phyloP scores from a whole-genome alignment of 2,797 vertebrate genomes.

The Oreonectes daqikongensis region DNA sequence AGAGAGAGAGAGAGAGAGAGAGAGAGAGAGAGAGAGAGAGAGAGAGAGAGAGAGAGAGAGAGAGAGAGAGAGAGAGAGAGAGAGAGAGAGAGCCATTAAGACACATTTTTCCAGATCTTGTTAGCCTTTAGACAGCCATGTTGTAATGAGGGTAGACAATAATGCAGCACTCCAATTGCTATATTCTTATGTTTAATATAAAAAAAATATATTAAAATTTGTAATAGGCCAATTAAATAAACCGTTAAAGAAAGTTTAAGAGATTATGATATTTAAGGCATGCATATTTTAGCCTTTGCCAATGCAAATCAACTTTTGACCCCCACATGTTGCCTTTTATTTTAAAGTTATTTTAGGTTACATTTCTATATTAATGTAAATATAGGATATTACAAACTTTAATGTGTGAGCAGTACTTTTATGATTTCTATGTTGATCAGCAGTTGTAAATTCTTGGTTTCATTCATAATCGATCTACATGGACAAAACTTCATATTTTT shows the following conservation, averaged over 20 bases:
- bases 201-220: too few species aligned
- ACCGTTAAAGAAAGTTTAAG: too few species aligned
- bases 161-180: neutral
- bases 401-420: neutral
- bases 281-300: neutral
- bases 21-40: too few species aligned
- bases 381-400: neutral
- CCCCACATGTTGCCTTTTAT: constrained; percentile 41
- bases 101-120: too few species aligned
- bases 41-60: too few species aligned
- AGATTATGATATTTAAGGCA: too few species aligned
- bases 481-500: neutral
- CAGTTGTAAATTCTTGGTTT: neutral
- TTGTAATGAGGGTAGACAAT: neutral
- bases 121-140: too few species aligned
- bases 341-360: constrained; percentile 16
- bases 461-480: neutral
- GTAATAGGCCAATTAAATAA: too few species aligned
- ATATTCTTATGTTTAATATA: neutral
- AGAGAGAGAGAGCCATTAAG: too few species aligned
- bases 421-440: neutral
- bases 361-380: neutral
- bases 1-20: too few species aligned
- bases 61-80: too few species aligned
- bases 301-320: neutral